Evolutionary conservation across 30 jellyfish, hydroid and myxozoan genomes (phyloP), one percentile per base, ranked within the genome.

Genomic region (Chironex yamaguchii): DNA sequence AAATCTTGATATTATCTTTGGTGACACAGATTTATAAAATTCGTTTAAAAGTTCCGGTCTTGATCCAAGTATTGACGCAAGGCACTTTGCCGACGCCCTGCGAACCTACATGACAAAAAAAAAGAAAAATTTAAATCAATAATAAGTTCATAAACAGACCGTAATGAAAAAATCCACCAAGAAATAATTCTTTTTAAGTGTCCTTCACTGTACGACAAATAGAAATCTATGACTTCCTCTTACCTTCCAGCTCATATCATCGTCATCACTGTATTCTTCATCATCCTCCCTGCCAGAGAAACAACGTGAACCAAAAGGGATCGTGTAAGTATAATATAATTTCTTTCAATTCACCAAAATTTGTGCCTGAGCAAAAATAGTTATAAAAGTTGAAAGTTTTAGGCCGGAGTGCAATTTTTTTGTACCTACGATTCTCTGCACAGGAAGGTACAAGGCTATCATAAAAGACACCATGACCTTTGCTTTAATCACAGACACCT

Each of bases 161-260:
- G n/a, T n/a, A n/a, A n/a, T n/a, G n/a, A n/a, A n/a, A n/a, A n/a
- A n/a, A n/a, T n/a, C n/a, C n/a, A n/a, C n/a, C n/a, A n/a, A n/a
- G n/a, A n/a, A n/a, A n/a, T n/a, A n/a, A n/a, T n/a, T n/a, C 62
- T 48, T 12, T 48, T 48, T 48, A 12, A 48, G 62, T 9, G 62
- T 48, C n/a, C 62, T 9, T 9, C 14, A 48, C 62, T 48, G 62
- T 9, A 48, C n/a, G n/a, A 48, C 62, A 48, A 48, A 48, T 48
- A 12, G 62, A 48, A n/a, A 48, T 48, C 14, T 9, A 12, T n/a
- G 17, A 42, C 58, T 11, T 6, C 17, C 4, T 33, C 34, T 13
- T 36, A 92, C 98, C 97, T 94, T 94, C 99, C 99, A 94, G 79
- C 99, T 94, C 96, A 94, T 94, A 66, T 94, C 99, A 76, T 94